Conservation (phyloP, 1,140 invertebrate species). For the Drosophila sechellia region DNA sequence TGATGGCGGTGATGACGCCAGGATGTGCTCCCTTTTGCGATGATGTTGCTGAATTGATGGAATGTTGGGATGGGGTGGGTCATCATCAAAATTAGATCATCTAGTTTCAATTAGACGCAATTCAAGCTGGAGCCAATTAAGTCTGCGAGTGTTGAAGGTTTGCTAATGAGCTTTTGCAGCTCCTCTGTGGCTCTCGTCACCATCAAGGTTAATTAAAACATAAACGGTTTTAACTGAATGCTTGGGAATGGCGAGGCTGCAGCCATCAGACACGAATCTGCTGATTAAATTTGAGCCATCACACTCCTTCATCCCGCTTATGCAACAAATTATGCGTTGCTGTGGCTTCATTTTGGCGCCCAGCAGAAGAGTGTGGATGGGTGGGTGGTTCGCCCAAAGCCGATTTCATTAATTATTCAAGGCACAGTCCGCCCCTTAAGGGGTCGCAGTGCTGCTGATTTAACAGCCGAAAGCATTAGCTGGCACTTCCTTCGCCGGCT, state of each 20-base stretch:
- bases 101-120: conserved; percentile 55
- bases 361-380: background rate
- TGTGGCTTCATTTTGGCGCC: conserved; percentile 27
- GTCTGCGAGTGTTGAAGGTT: conserved; percentile 19
- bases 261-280: conserved; percentile 35
- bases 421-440: conserved; percentile 36
- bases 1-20: conserved; percentile 7
- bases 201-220: conserved; percentile 59
- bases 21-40: background rate
- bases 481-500: conserved; percentile 21
- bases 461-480: conserved; percentile 52
- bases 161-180: conserved; percentile 45
- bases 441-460: conserved; percentile 43
- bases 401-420: conserved; percentile 76
- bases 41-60: background rate
- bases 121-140: conserved; percentile 43
- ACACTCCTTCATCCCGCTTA: conserved; percentile 21
- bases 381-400: conserved; percentile 10
- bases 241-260: conserved; percentile 2
- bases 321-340: conserved; percentile 59
- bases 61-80: background rate
- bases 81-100: conserved; percentile 49
- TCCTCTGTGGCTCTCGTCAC: conserved; percentile 1
- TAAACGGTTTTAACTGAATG: conserved; percentile 51
- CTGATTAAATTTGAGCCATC: conserved; percentile 67